Evolutionary conservation across 2,888 invertebrate species (phyloP).

Genomic region (Sphaerophoria taeniata): DNA sequence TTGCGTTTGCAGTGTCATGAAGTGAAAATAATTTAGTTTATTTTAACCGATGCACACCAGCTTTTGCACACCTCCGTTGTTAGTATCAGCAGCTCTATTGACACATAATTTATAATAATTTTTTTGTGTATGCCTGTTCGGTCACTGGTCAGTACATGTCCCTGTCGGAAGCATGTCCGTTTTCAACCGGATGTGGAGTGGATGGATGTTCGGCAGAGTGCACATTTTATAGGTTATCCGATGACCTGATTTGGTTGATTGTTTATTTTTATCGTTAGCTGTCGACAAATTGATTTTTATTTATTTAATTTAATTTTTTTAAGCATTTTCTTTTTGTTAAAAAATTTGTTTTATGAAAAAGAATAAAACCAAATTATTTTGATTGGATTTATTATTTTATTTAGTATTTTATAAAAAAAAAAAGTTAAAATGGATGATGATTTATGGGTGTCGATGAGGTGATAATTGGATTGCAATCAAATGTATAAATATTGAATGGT

Average conservation of each 20-base stretch:
- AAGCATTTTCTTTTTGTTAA: background rate
- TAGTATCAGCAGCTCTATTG: background rate
- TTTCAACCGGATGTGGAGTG: background rate
- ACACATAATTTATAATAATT: too few relatives aligned
- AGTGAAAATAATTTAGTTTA: constrained; percentile 52
- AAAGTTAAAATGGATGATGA: constrained; percentile 6
- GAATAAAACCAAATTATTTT: background rate
- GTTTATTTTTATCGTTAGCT: constrained; percentile 27
- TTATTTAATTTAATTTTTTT: background rate
- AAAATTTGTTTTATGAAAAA: background rate
- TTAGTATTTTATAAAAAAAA: constrained; percentile 2
- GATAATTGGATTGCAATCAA: constrained; percentile 13
- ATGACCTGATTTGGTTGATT: constrained; percentile 7
- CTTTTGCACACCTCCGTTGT: background rate
- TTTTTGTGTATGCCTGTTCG: background rate
- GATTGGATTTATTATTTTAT: constrained; percentile 40
- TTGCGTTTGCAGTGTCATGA: constrained; percentile 40
- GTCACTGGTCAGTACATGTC: background rate
- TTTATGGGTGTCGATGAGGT: constrained; percentile 1
- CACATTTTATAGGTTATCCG: constrained; percentile 1
- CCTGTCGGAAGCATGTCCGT: background rate
- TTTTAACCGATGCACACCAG: constrained; percentile 13
- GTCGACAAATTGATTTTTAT: constrained; percentile 45
- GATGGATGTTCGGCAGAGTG: background rate
- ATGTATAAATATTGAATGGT: background rate